Percentiles rank a stretch among this genome's conserved stretches.
These are phyloP conservation scores for Nothocercus julius DNA, from an alignment of 2,113 vertebrate genomes.

Conservation along the genomic window DNA sequence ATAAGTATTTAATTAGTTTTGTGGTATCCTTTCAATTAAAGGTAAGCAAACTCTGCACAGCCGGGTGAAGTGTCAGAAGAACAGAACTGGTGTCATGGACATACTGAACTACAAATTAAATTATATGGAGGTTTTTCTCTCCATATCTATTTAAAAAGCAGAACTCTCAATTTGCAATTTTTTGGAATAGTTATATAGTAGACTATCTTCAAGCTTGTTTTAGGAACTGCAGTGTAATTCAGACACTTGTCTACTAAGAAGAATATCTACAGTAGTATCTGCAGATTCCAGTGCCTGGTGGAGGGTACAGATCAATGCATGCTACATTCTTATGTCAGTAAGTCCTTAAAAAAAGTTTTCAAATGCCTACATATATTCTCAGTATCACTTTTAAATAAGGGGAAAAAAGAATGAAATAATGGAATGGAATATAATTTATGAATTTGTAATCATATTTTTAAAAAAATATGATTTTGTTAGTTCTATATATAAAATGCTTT, in stretches of 20 bases:
- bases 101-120: slow-evolving; percentile 5
- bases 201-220: neutral
- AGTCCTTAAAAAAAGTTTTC: neutral
- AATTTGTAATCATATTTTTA: neutral
- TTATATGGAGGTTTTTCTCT: neutral
- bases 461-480: neutral
- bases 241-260: neutral
- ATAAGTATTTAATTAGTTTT: slow-evolving; percentile 42
- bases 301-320: neutral
- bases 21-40: neutral
- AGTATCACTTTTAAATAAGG: neutral
- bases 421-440: neutral
- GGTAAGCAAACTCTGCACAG: neutral
- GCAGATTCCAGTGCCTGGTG: neutral
- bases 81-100: neutral
- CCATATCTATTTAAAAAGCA: neutral
- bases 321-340: neutral
- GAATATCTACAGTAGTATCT: neutral
- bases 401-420: neutral
- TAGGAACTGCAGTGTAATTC: neutral
- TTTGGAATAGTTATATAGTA: neutral
- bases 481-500: neutral
- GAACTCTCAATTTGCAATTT: neutral
- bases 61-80: neutral
- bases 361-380: neutral